Conservation (phyloP, 1,140 invertebrate genomes). For the Episyrphus balteatus region DNA sequence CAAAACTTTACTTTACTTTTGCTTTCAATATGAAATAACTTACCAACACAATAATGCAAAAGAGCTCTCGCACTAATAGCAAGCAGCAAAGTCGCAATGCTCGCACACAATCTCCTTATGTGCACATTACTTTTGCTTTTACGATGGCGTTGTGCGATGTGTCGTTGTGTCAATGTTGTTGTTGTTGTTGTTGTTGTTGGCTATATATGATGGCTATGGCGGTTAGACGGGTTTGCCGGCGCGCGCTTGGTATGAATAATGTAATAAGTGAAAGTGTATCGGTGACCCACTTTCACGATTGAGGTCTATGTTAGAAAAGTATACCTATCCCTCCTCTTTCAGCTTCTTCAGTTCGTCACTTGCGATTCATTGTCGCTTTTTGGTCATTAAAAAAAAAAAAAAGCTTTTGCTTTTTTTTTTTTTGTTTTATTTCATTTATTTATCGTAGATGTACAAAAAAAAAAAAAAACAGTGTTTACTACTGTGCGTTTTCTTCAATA, state of each 20-base stretch:
- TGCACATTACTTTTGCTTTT: neutral
- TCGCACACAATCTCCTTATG: constrained; percentile 1
- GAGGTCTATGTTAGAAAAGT: constrained; percentile 38
- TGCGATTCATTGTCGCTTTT: too few species aligned
- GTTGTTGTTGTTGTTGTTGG: neutral
- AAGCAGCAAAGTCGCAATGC: neutral
- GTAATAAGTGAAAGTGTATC: constrained; percentile 38
- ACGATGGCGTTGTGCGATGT: neutral
- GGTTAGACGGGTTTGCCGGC: neutral
- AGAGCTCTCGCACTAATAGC: too few species aligned
- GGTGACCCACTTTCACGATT: constrained; percentile 36
- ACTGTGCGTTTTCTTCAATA: constrained; percentile 18
- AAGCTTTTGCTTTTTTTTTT: too few species aligned
- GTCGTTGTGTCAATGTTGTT: neutral
- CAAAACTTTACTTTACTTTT: too few species aligned
- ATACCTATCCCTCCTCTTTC: too few species aligned
- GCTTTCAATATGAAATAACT: constrained; percentile 37
- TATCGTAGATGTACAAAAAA: too few species aligned
- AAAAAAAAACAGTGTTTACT: too few species aligned
- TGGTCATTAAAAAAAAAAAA: too few species aligned
- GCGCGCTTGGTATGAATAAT: constrained; percentile 24
- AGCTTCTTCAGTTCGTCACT: too few species aligned
- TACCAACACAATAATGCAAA: too few species aligned
- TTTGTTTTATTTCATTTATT: too few species aligned
- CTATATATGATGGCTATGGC: neutral